Evolutionary conservation across 2,113 vertebrate species (phyloP), one percentile per base, ranked within the genome.

Genomic region (Nanorana parkeri): DNA sequence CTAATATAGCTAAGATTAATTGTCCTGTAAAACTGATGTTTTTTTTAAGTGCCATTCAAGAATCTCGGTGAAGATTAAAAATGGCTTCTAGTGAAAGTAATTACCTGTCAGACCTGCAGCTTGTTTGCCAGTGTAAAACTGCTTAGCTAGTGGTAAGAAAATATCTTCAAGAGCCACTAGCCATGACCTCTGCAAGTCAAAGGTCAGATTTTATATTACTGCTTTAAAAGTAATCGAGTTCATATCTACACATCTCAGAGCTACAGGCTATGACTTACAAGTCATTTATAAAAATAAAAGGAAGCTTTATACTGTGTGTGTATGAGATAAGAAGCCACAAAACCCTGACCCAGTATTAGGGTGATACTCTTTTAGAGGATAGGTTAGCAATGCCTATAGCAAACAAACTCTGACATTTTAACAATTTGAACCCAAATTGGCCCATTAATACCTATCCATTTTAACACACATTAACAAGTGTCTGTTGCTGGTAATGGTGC

Each of bases 191-290:
- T 36, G 55, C 23, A 60, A 74, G 71, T 74, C 54, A 60, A 55
- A 74, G 71, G 54, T 74, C 71, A 74, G 28, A 60, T 36, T 74
- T 74, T 32, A 74, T 74, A 74, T 55, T 55, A 58, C 15, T 58
- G 54, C 71, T 74, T 32, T 74, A 60, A 74, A 74, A 74, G 54
- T 74, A 74, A 74, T 74, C 71, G 60, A 74, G 55, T 74, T 60
- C 54, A 74, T 58, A 74, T 60, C 71, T 74, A 16, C 32, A 16
- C 54, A 60, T 55, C 24, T 4, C 21, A 28, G 17, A 29, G 28
- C 54, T 74, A 58, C 26, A 74, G 71, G 51, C 71, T 23, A 60
- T 6, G 52, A 17, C 54, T 56, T 56, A 28, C 52, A 56, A 47
- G 51, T 19, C 69, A 73, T 56, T 73, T 54, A 73, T 73, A 73